Conservation (phyloP, 2,113 vertebrate species). For the Tenebrosternarchus preto region DNA sequence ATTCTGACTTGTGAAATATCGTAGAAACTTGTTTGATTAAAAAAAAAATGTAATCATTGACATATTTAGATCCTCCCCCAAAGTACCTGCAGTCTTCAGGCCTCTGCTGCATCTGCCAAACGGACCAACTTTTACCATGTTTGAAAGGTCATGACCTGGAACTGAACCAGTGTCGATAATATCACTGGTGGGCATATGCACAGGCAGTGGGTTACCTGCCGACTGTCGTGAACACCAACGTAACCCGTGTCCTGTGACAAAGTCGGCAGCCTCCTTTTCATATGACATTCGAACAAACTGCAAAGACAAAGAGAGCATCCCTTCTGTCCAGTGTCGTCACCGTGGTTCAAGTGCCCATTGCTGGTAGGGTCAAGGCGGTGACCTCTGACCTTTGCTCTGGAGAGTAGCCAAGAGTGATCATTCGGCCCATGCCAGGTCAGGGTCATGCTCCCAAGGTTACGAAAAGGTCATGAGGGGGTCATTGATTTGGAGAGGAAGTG, state of each 20-base stretch:
- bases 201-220: slow-evolving; percentile 12
- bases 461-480: slow-evolving; percentile 30
- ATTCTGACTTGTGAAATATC: background rate
- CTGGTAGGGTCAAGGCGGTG: slow-evolving; percentile 54
- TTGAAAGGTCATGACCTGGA: slow-evolving; percentile 30
- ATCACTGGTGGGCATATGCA: slow-evolving; percentile 44
- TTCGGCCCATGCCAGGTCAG: slow-evolving; percentile 50
- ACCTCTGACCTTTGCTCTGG: slow-evolving; percentile 48
- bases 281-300: slow-evolving; percentile 25
- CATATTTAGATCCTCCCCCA: background rate
- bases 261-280: slow-evolving; percentile 16
- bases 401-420: slow-evolving; percentile 28
- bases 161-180: slow-evolving; percentile 36
- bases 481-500: background rate
- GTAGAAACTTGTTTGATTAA: no score
- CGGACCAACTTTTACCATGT: background rate
- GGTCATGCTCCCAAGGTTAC: slow-evolving; percentile 53
- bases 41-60: background rate
- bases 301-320: slow-evolving; percentile 21
- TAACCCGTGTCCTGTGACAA: background rate
- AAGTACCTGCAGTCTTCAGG: background rate
- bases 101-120: background rate
- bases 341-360: slow-evolving; percentile 44
- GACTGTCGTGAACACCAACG: background rate
- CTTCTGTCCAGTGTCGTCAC: slow-evolving; percentile 42